Conservation (phyloP, 2,113 vertebrate genomes). For the Rhea pennata region DNA sequence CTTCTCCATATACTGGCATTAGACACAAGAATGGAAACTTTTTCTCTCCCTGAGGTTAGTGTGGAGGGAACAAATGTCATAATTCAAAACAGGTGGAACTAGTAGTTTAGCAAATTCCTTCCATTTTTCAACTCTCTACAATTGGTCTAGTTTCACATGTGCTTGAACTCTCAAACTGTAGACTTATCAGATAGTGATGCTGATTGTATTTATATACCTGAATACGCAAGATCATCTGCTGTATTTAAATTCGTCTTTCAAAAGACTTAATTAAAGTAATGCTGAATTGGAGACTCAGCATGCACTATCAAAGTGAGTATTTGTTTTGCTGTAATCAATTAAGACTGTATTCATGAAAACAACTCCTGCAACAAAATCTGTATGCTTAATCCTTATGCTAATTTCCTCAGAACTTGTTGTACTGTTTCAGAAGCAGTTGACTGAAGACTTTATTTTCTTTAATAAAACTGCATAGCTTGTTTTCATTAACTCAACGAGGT, state of each 20-base stretch:
- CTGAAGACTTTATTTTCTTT: slow-evolving; percentile 59
- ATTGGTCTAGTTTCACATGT: slow-evolving; percentile 12
- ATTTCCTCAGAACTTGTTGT: slow-evolving; percentile 49
- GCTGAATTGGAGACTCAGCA: slow-evolving; percentile 45
- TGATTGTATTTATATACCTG: slow-evolving; percentile 67
- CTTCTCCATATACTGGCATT: neutral
- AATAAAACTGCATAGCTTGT: slow-evolving; percentile 40
- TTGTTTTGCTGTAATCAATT: slow-evolving; percentile 74
- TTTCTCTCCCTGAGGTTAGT: neutral
- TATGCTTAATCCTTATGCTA: slow-evolving; percentile 66
- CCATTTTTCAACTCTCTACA: slow-evolving; percentile 38
- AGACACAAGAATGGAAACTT: neutral
- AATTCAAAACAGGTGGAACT: slow-evolving; percentile 56
- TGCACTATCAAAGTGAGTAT: slow-evolving; percentile 51
- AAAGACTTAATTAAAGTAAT: slow-evolving; percentile 73
- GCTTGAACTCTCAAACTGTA: slow-evolving; percentile 47
- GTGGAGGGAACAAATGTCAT: neutral
- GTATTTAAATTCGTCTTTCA: slow-evolving; percentile 48
- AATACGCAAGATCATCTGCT: slow-evolving; percentile 70
- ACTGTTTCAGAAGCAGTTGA: slow-evolving; percentile 43
- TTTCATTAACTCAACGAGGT: slow-evolving; percentile 59
- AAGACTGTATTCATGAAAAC: slow-evolving; percentile 70
- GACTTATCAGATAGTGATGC: slow-evolving; percentile 45
- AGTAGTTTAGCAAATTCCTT: slow-evolving; percentile 32
- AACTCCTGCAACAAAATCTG: slow-evolving; percentile 71